Evolutionary conservation across 2,113 vertebrate genomes (phyloP).

Genomic region (Perca schrenkii): DNA sequence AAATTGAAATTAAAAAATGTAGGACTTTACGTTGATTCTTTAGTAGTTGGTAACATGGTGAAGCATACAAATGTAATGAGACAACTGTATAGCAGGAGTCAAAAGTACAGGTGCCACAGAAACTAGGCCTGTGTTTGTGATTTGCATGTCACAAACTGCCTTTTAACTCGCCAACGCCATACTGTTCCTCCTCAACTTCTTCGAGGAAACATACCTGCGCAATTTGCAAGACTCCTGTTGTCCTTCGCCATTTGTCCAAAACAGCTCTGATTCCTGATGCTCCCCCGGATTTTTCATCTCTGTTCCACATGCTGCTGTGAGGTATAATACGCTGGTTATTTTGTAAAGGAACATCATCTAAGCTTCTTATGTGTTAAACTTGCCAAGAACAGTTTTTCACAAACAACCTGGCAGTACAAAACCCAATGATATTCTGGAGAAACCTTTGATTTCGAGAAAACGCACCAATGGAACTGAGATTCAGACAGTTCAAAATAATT

Average conservation of each 20-base stretch:
- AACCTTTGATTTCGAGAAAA: neutral
- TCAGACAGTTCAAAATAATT: neutral
- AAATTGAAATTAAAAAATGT: neutral
- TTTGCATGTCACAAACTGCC: neutral
- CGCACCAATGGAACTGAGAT: neutral
- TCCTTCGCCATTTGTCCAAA: constrained; percentile 13
- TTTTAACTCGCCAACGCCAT: neutral
- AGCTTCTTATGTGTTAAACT: neutral
- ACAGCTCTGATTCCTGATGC: neutral
- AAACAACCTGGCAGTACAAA: neutral
- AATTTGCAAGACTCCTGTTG: constrained; percentile 67
- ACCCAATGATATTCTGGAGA: neutral
- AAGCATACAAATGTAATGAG: neutral
- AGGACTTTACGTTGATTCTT: neutral
- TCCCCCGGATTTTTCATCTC: neutral
- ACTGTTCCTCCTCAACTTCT: neutral
- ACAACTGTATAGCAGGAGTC: neutral
- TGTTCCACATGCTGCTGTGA: constrained; percentile 37
- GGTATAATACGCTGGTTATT: neutral
- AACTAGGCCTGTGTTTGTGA: neutral
- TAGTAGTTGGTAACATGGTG: neutral
- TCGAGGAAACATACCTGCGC: constrained; percentile 55
- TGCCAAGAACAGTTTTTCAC: neutral
- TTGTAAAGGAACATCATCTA: neutral
- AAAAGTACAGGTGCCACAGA: neutral